A percentile compares a stretch with the other conserved stretches of the same genome.
phyloP scores from a whole-genome alignment of 1,140 invertebrate species.

The Polyergus mexicanus region DNA sequence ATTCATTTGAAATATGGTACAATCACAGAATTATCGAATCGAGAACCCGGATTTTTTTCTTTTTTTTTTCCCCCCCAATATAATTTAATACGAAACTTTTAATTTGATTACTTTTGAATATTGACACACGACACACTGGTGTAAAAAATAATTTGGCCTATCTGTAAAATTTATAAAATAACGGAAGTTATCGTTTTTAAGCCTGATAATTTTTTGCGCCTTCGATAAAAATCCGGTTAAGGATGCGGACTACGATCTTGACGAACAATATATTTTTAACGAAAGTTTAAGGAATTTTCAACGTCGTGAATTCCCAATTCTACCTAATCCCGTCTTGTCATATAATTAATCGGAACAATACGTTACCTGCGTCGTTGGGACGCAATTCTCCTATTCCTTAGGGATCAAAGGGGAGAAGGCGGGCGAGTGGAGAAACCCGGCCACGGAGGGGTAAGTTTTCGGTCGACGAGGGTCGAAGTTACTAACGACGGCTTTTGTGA shows the following conservation, averaged over 20 bases:
- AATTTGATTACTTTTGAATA: not conserved
- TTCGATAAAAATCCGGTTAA: slow-evolving; percentile 15
- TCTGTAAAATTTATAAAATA: not conserved
- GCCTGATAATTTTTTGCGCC: not conserved
- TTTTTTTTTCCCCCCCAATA: not conserved
- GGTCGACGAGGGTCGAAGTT: slow-evolving; percentile 69
- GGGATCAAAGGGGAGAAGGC: not conserved
- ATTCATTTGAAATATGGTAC: not conserved
- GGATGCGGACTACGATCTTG: not conserved
- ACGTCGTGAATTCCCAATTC: slow-evolving; percentile 71
- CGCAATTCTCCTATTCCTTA: not conserved
- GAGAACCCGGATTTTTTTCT: not conserved
- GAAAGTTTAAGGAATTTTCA: slow-evolving; percentile 72
- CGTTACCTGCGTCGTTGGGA: slow-evolving; percentile 65
- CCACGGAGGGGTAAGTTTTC: slow-evolving; percentile 48
- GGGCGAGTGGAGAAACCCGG: not conserved
- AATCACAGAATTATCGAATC: not conserved
- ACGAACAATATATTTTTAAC: slow-evolving; percentile 56
- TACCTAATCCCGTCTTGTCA: slow-evolving; percentile 67
- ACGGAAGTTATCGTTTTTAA: not conserved
- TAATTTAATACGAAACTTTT: not conserved
- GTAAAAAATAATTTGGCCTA: not conserved
- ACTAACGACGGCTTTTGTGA: slow-evolving; percentile 81
- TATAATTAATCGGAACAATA: slow-evolving; percentile 78
- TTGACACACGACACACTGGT: too few species aligned